Base-by-base conservation (phyloP, 2,888 invertebrate genomes). In the Acleris holmiana region DNA sequence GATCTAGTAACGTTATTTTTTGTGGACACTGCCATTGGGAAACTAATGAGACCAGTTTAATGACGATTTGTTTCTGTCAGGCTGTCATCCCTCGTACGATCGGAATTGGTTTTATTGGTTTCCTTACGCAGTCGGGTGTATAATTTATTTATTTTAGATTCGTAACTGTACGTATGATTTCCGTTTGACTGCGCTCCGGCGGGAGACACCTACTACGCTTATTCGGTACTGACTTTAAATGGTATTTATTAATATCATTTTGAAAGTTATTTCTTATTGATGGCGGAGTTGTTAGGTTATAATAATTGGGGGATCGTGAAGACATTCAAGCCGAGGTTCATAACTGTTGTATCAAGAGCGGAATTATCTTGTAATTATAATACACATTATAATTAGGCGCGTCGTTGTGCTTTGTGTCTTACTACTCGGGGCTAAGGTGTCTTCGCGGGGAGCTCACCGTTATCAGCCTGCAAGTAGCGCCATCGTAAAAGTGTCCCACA, bases 401-500 rank as follows among this genome's bases (percentile, higher is more conserved):
- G 83, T 78, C 84, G 85, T 83, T 82, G 83, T 81, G 90, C 83
- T 84, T 78, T 89, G 86, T 84, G 83, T 78, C 88, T 89, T 90
- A 87, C 73, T 55, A 72, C 82, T 83, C 86, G 83, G 73, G 79
- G 84, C 85, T 89, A 88, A 89, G 87, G 91, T 82, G 79, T 77
- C 85, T 84, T 88, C 84, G 88, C 73, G 74, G 78, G 82, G 79
- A 82, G 80, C 79, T 74, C 29, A 79, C 80, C 79, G 78, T 91
- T 91, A 91, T 92, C 92, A 86, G 86, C 83, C 82, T 85, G 84
- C 86, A 86, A 87, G 91, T 85, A 91, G 90, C 87, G 85, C 85
- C 91, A 84, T 90, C 92, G 90, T 91, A 89, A 91, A 91, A 88
- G 89, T 91, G 91, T 91, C 91, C 91, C 86, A 91, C 91, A 90